Percentiles rank a stretch among this genome's conserved stretches.
These are phyloP conservation scores for Neodiprion fabricii DNA, from an alignment of 1,140 invertebrate genomes.

Conservation along the genomic window DNA sequence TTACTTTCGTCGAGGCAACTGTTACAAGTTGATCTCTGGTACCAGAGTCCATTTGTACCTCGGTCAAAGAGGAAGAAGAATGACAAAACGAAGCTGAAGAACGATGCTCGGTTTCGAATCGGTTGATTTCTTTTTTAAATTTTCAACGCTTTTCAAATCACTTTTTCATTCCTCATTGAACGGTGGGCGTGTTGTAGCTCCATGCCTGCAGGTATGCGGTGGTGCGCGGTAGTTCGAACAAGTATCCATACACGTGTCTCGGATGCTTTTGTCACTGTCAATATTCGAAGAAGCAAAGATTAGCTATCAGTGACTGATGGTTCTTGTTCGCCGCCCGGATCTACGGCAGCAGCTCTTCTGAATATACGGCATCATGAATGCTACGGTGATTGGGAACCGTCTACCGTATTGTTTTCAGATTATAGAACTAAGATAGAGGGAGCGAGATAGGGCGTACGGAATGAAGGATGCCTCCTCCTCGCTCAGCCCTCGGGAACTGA, in stretches of 20 bases:
- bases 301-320: constrained; percentile 46
- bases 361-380: constrained; percentile 32
- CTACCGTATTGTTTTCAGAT: constrained; percentile 44
- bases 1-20: no score
- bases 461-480: not conserved
- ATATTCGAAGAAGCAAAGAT: constrained; percentile 43
- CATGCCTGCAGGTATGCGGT: constrained; percentile 24
- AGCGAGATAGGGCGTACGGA: not conserved
- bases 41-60: no score
- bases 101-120: no score
- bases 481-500: not conserved
- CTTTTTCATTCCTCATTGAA: no score
- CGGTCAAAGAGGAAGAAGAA: no score
- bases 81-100: no score
- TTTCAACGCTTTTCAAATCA: no score
- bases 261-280: constrained; percentile 46
- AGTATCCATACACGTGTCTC: constrained; percentile 22
- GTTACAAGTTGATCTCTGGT: no score
- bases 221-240: constrained; percentile 29
- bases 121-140: no score
- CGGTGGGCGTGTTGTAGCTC: constrained; percentile 3
- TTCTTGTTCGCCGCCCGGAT: constrained; percentile 22
- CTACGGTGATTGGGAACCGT: constrained; percentile 20
- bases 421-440: constrained; percentile 29
- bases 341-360: constrained; percentile 20